Evolutionary conservation across 2,797 vertebrate genomes (phyloP), one percentile per base, ranked within the genome.

Genomic region (Bovichtus variegatus): DNA sequence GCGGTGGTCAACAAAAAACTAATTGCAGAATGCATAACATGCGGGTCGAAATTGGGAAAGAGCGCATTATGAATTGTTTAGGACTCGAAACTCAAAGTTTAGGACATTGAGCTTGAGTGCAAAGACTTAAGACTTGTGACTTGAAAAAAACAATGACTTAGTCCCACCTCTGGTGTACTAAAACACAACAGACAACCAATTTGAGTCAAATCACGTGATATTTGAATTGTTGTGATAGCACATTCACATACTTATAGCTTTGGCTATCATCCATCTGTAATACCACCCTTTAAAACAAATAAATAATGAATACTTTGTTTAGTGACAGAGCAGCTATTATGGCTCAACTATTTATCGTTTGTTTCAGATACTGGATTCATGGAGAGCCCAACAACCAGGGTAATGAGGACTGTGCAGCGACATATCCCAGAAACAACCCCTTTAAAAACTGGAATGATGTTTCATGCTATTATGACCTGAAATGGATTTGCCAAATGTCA

Each of bases 401-500:
- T 5, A 63, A 79, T 31, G 94, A 94, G 62, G 93, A 95, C 71
- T 95, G 95, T 77, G 93, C 76, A 29, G 94, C 91, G 2, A 19
- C 63, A 2, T 93, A 91, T 82, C 90, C 92, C 36, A 78, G 59
- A 58, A 0, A 0, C 1, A 90, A 94, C 74, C 88, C 85, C 19
- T 87, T 92, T 29, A 82, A 74, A 18, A 34, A 81, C 27, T 95
- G 95, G 95, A 95, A 95, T 36, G 94, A 95, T 59, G 93, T 82
- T 16, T 87, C 90, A 7, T 95, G 94, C 79, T 23, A 0, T 57
- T 25, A 78, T 49, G 1, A 31, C 3, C 80, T 94, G 15, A 94
- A 89, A 78, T 95, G 94, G 94, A 93, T 96, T 76, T 95, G 94
- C 79, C 91, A 95, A 87, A 92, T 74, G 84, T 1, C 29, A 54